A percentile compares a stretch with the other conserved stretches of the same genome.
phyloP scores from a whole-genome alignment of 2,113 vertebrate species.

The Gadus macrocephalus region DNA sequence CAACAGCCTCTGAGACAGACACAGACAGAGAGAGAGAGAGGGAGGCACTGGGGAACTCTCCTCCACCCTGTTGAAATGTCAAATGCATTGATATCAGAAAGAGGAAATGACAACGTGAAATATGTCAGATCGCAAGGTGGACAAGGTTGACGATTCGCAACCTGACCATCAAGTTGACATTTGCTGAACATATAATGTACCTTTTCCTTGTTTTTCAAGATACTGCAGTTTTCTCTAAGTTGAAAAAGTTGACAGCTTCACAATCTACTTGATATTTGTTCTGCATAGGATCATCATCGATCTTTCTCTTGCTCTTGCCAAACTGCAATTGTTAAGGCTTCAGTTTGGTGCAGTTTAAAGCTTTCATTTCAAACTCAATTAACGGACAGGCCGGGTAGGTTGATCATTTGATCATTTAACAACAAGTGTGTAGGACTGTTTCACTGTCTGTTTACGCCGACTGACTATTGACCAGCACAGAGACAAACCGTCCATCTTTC shows the following conservation, averaged over 20 bases:
- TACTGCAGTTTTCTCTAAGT: too few relatives aligned
- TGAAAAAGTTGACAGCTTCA: not conserved
- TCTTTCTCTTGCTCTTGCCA: not conserved
- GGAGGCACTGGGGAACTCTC: not conserved
- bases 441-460: not conserved
- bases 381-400: not conserved
- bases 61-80: not conserved
- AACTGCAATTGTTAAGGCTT: not conserved
- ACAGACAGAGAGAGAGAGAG: constrained; percentile 50
- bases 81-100: not conserved
- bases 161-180: too few relatives aligned
- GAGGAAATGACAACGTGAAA: not conserved
- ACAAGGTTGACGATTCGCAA: not conserved
- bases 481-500: not conserved
- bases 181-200: too few relatives aligned
- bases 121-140: not conserved
- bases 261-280: not conserved
- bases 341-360: not conserved
- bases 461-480: constrained; percentile 15
- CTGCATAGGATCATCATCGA: not conserved
- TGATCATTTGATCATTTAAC: constrained; percentile 7
- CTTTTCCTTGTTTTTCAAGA: too few relatives aligned
- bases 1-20: constrained; percentile 17
- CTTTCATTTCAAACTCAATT: not conserved
- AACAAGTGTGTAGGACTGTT: not conserved